Percentiles rank a stretch among this genome's conserved stretches.
phyloP scores from a whole-genome alignment of 2,113 vertebrate genomes.

The Chlamydotis undulata region DNA sequence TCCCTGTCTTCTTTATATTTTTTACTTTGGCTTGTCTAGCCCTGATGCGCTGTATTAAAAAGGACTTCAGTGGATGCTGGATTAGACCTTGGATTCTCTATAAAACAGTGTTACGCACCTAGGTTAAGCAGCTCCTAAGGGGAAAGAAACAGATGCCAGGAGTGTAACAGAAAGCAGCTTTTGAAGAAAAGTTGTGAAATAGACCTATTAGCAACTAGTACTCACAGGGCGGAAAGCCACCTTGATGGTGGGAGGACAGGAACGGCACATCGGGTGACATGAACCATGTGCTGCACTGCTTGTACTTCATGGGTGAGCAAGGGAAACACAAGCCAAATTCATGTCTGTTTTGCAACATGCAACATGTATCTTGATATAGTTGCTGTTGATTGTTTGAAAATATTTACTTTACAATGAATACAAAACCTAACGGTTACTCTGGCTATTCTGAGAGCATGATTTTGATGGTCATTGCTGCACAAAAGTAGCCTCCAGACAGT shows the following conservation, averaged over 20 bases:
- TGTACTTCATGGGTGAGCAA: neutral
- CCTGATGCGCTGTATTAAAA: neutral
- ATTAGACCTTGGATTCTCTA: neutral
- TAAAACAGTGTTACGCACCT: conserved; percentile 7
- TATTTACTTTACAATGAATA: neutral
- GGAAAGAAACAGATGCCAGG: conserved; percentile 38
- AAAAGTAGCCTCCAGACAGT: neutral
- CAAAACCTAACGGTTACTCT: neutral
- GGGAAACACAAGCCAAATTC: neutral
- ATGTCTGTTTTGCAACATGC: neutral
- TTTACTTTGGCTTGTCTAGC: neutral
- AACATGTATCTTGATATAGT: neutral
- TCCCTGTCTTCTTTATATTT: neutral
- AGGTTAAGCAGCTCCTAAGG: conserved; percentile 11
- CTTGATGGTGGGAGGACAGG: conserved; percentile 6
- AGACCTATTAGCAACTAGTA: conserved; percentile 30
- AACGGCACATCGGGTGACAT: neutral
- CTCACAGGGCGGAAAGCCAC: conserved; percentile 14
- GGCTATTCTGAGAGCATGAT: neutral
- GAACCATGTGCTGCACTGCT: neutral
- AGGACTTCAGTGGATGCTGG: neutral
- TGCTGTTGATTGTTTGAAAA: neutral
- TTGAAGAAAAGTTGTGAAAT: conserved; percentile 53
- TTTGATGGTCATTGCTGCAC: neutral
- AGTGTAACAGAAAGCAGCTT: conserved; percentile 33